These are phyloP conservation scores for Dicyrtomina minuta DNA, from an alignment of 2,888 invertebrate genomes.

Conservation along the genomic window DNA sequence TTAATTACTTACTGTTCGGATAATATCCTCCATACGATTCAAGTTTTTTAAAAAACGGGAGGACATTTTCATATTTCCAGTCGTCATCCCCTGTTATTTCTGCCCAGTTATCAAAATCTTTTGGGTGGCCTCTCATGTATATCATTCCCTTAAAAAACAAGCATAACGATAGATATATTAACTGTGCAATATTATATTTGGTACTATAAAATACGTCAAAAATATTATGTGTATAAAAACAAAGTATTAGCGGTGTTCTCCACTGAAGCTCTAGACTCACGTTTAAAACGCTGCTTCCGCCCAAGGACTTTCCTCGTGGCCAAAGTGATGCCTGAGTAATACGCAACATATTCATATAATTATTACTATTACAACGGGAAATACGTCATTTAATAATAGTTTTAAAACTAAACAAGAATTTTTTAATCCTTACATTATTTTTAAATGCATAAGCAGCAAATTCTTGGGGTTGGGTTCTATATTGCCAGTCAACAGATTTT, in stretches of 20 bases:
- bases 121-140: constrained; percentile 1
- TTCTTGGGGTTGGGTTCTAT: background rate
- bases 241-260: no score
- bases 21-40: constrained; percentile 1
- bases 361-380: no score
- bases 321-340: background rate
- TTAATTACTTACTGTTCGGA: constrained; percentile 7
- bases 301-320: background rate
- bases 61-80: constrained; percentile 6
- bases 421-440: background rate
- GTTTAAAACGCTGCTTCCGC: background rate
- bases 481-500: constrained; percentile 13
- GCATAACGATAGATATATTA: no score
- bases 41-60: constrained; percentile 5
- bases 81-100: background rate
- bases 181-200: no score
- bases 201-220: no score
- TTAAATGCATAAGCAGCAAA: background rate
- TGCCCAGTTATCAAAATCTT: background rate
- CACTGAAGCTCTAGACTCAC: no score
- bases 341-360: no score
- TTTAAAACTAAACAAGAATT: no score
- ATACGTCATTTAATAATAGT: no score
- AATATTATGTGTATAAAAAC: no score
- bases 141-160: no score